Percentiles rank a stretch among this genome's conserved stretches.
phyloP scores from a whole-genome alignment of 2,888 invertebrate species.

The Neocrepidodera transversa region DNA sequence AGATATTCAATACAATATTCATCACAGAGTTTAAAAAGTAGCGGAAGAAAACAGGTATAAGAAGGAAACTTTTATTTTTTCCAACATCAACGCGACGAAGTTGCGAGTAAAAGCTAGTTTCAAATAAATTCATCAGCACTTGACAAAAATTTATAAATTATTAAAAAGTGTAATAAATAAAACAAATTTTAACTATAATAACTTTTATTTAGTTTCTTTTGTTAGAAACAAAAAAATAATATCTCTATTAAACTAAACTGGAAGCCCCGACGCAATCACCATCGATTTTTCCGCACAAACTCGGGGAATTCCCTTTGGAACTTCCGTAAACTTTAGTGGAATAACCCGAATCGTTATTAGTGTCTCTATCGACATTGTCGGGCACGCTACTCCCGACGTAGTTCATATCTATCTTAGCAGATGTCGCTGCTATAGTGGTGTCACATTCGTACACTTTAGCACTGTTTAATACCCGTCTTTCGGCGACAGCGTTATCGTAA shows the following conservation, averaged over 20 bases:
- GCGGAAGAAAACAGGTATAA: no score
- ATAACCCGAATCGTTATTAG: constrained; percentile 86
- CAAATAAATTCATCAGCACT: no score
- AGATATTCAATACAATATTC: no score
- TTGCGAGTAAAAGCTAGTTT: no score
- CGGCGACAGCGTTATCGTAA: constrained; percentile 49
- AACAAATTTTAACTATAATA: constrained; percentile 19
- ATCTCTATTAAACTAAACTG: constrained; percentile 65
- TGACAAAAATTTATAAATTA: no score
- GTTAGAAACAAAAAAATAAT: constrained; percentile 29
- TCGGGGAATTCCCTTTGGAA: constrained; percentile 79
- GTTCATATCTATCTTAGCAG: constrained; percentile 19
- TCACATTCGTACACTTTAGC: constrained; percentile 39
- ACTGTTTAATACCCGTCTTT: constrained; percentile 54
- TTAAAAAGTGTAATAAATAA: background rate
- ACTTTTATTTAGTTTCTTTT: constrained; percentile 25
- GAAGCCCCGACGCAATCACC: constrained; percentile 65
- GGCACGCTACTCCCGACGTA: constrained; percentile 37
- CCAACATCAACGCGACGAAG: no score
- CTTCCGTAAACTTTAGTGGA: constrained; percentile 83
- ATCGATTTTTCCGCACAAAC: constrained; percentile 67
- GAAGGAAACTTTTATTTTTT: no score
- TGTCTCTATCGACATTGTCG: constrained; percentile 66
- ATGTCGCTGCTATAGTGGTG: constrained; percentile 8
- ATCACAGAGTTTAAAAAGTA: no score